These are phyloP conservation scores for Nectonema munidae DNA, from an alignment of 2,888 invertebrate species.

Conservation along the genomic window DNA sequence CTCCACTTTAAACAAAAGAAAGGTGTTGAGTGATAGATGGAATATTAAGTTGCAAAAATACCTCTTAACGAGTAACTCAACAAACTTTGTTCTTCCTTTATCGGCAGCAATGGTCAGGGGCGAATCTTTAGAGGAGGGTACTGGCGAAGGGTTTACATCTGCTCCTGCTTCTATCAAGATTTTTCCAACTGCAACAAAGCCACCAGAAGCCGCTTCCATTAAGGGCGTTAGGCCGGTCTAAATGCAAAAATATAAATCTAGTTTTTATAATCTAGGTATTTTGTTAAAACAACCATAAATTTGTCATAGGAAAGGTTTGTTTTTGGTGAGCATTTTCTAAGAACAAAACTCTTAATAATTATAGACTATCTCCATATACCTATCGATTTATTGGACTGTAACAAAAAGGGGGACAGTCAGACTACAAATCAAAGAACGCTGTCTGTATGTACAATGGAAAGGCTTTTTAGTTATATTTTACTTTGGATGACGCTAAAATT, in stretches of 20 bases:
- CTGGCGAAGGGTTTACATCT: slow-evolving; percentile 89
- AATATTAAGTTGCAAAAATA: background rate
- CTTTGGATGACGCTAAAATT: too few relatives aligned
- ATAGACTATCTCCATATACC: too few relatives aligned
- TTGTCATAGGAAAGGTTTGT: too few relatives aligned
- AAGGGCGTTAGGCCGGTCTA: slow-evolving; percentile 78
- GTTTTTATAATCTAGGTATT: too few relatives aligned
- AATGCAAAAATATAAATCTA: slow-evolving; percentile 17
- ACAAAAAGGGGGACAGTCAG: too few relatives aligned
- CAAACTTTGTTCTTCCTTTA: slow-evolving; percentile 64
- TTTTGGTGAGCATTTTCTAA: too few relatives aligned
- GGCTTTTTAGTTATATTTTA: too few relatives aligned
- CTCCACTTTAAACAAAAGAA: slow-evolving; percentile 30
- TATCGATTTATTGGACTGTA: too few relatives aligned
- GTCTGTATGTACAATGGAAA: too few relatives aligned
- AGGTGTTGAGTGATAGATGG: background rate
- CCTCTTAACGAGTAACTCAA: slow-evolving; percentile 26
- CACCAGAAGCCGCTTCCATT: slow-evolving; percentile 97
- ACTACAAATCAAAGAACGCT: too few relatives aligned
- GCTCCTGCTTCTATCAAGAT: slow-evolving; percentile 79
- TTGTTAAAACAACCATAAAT: too few relatives aligned
- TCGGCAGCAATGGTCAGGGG: slow-evolving; percentile 97
- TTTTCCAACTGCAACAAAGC: slow-evolving; percentile 85
- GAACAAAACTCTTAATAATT: too few relatives aligned
- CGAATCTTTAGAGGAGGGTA: slow-evolving; percentile 82